Percentiles rank a stretch among this genome's conserved stretches.
phyloP scores from a whole-genome alignment of 2,113 vertebrate genomes.

The Cyphomyrus plagiostoma region DNA sequence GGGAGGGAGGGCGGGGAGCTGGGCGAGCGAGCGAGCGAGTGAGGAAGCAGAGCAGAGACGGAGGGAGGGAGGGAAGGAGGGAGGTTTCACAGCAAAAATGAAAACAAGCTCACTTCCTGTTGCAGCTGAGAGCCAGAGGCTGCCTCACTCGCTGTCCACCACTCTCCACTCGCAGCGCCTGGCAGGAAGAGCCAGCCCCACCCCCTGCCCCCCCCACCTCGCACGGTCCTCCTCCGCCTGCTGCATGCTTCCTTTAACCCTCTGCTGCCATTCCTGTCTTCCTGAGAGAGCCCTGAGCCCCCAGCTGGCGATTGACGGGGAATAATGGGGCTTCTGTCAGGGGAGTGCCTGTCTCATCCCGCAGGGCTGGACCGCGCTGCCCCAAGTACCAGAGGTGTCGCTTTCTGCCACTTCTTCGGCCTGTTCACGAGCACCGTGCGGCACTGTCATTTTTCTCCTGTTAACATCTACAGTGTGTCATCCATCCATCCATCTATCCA shows the following conservation, averaged over 20 bases:
- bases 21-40: neutral
- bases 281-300: neutral
- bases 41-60: neutral
- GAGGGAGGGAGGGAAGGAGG: neutral
- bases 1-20: neutral
- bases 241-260: neutral
- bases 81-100: conserved; percentile 20
- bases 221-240: too few relatives aligned
- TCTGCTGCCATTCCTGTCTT: neutral
- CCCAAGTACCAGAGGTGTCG: neutral
- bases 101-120: conserved; percentile 76
- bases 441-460: neutral
- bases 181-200: conserved; percentile 37
- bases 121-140: conserved; percentile 50
- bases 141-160: conserved; percentile 49
- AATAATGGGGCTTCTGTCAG: neutral
- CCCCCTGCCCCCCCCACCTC: neutral
- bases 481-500: neutral
- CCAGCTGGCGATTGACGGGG: neutral
- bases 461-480: neutral
- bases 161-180: conserved; percentile 64
- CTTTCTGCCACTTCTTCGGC: neutral
- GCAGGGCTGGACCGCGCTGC: neutral
- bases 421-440: neutral
- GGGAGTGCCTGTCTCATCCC: neutral